phyloP scores from a whole-genome alignment of 1,140 invertebrate species.

The Manduca sexta region DNA sequence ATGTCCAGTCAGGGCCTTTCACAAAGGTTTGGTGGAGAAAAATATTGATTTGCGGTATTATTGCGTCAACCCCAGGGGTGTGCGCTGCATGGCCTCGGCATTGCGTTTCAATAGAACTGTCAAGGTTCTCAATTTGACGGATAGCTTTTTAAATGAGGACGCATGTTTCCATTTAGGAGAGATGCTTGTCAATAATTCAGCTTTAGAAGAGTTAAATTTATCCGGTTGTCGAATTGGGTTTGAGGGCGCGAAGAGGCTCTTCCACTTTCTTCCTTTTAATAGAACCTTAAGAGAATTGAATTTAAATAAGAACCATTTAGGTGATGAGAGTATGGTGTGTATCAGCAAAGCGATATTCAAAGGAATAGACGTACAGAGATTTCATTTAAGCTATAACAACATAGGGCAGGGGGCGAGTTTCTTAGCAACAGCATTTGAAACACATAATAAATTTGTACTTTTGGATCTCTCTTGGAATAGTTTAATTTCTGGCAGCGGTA shows the following conservation, averaged over 20 bases:
- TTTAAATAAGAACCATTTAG: constrained; percentile 56
- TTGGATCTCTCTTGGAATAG: constrained; percentile 70
- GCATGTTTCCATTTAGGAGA: constrained; percentile 56
- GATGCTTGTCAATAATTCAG: constrained; percentile 57
- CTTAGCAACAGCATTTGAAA: constrained; percentile 56
- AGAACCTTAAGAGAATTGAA: constrained; percentile 43
- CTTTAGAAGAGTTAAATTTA: constrained; percentile 54
- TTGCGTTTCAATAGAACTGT: constrained; percentile 58
- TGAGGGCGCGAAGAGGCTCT: constrained; percentile 41
- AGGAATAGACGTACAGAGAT: constrained; percentile 40
- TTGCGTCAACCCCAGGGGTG: constrained; percentile 52
- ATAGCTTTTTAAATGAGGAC: constrained; percentile 60
- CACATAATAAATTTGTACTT: constrained; percentile 53
- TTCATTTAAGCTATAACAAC: constrained; percentile 63
- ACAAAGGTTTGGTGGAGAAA: constrained; percentile 43
- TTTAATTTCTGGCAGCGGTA: constrained; percentile 34
- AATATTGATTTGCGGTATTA: constrained; percentile 65
- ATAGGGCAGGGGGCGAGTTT: constrained; percentile 41
- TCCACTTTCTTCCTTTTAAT: constrained; percentile 36
- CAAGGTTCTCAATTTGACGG: constrained; percentile 49
- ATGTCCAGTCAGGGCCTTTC: constrained; percentile 51
- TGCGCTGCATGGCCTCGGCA: constrained; percentile 52
- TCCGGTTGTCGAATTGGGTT: constrained; percentile 63
- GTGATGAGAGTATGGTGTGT: constrained; percentile 47
- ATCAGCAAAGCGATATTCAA: constrained; percentile 41